phyloP scores from a whole-genome alignment of 2,888 invertebrate genomes.

The Ormyrus nitidulus region DNA sequence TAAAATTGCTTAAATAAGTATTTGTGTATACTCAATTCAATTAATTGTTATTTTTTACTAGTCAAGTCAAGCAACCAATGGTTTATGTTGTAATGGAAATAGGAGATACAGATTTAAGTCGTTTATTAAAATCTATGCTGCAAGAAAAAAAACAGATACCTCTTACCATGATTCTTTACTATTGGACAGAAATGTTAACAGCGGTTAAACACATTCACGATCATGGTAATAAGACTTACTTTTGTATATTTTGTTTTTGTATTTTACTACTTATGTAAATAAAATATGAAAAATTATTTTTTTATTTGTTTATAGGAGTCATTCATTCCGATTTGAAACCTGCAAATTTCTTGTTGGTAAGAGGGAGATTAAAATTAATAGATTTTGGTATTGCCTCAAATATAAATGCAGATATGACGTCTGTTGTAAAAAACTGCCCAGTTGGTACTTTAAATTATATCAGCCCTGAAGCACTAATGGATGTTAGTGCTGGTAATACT shows the following conservation, averaged over 20 bases:
- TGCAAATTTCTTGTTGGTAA: conserved; percentile 90
- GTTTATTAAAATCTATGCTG: conserved; percentile 80
- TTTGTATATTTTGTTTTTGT: too few species aligned
- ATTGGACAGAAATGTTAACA: conserved; percentile 95
- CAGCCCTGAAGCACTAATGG: conserved; percentile 93
- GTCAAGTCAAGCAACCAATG: conserved; percentile 79
- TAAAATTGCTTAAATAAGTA: neutral
- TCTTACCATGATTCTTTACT: conserved; percentile 87
- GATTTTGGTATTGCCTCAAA: conserved; percentile 98
- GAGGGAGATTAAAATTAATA: conserved; percentile 92
- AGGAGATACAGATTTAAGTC: conserved; percentile 92
- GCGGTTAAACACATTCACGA: conserved; percentile 94
- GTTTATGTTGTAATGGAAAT: conserved; percentile 94
- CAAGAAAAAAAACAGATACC: conserved; percentile 78
- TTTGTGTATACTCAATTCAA: neutral
- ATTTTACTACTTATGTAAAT: neutral
- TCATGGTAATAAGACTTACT: conserved; percentile 79
- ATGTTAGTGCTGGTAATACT: conserved; percentile 75
- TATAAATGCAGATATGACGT: conserved; percentile 91
- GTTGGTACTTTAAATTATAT: conserved; percentile 97
- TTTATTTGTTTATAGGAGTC: conserved; percentile 80
- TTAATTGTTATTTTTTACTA: conserved; percentile 68
- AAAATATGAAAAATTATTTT: conserved; percentile 26
- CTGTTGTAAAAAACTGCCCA: conserved; percentile 88
- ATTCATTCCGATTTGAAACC: conserved; percentile 98